Evolutionary conservation across 64 coral and sea anemone species (phyloP).

Genomic region (Montipora cactus): DNA sequence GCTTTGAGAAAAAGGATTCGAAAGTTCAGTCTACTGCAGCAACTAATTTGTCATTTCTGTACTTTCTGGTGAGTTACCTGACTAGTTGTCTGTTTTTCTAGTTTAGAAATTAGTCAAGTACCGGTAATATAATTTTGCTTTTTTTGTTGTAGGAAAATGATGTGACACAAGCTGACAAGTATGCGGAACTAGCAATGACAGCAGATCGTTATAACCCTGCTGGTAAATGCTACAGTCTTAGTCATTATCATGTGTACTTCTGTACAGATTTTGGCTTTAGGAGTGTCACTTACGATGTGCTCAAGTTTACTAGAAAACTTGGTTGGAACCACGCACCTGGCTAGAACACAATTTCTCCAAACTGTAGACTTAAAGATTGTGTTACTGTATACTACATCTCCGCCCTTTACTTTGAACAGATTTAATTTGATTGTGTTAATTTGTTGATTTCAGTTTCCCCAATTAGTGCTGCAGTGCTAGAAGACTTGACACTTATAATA

Average conservation of each 20-base stretch:
- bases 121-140: not conserved
- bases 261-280: no score
- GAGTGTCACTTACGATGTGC: no score
- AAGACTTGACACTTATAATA: no score
- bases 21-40: conserved; percentile 98
- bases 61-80: conserved; percentile 86
- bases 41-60: conserved; percentile 94
- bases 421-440: no score
- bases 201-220: conserved; percentile 97
- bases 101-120: not conserved
- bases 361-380: no score
- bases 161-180: conserved; percentile 93
- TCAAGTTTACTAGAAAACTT: no score
- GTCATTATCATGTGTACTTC: not conserved
- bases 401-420: no score
- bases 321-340: no score
- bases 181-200: conserved; percentile 94
- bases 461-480: no score
- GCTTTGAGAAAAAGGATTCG: conserved; percentile 99
- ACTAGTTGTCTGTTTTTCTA: not conserved
- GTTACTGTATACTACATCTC: no score
- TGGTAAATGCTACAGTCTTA: conserved; percentile 40
- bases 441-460: no score
- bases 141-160: conserved; percentile 79
- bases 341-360: no score